Evolutionary conservation across 2,113 vertebrate genomes (phyloP), one percentile per base, ranked within the genome.

Genomic region (Hyaena hyaena): DNA sequence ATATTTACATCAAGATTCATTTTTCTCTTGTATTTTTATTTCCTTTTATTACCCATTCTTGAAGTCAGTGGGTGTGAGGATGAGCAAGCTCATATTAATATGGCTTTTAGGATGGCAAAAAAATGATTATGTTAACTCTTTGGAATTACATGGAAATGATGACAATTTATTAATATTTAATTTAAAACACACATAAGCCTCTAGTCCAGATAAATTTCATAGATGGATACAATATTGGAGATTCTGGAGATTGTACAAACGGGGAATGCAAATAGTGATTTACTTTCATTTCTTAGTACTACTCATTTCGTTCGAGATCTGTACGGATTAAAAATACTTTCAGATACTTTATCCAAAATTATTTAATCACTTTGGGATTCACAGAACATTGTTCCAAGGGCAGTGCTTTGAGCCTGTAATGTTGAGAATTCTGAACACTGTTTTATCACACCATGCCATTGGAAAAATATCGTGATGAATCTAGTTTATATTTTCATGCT

Each of bases 401-500:
- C n/a, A 73, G n/a, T 31, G 24, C 48, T 93, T 96, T 83, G 24
- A 92, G 63, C 28, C 2, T 88, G 95, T 83, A 91, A 63, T 92
- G 16, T 82, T 96, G 28, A 85, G 86, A 96, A 91, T 69, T 92
- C 14, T 65, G 19, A 95, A 73, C 31, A 80, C 21, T 63, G 35
- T 79, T 95, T 95, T 89, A 88, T 91, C 86, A 92, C 66, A 82
- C 66, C 31, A 55, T 87, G 48, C 28, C 68, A 17, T 73, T 97
- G 48, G 21, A 93, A 96, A 97, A 68, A 85, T 92, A 84, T 63
- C 2, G 2, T 50, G 28, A 89, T 86, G 71, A 88, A 82, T 96
- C 26, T 90, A 88, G 35, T 85, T 97, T 95, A 28, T 96, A 71
- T 80, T 88, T 91, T 74, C 45, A 89, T 96, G 19, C 3, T 93